Evolutionary conservation across 2,113 vertebrate species (phyloP), one percentile per base, ranked within the genome.

Genomic region (Trematocara variabile): DNA sequence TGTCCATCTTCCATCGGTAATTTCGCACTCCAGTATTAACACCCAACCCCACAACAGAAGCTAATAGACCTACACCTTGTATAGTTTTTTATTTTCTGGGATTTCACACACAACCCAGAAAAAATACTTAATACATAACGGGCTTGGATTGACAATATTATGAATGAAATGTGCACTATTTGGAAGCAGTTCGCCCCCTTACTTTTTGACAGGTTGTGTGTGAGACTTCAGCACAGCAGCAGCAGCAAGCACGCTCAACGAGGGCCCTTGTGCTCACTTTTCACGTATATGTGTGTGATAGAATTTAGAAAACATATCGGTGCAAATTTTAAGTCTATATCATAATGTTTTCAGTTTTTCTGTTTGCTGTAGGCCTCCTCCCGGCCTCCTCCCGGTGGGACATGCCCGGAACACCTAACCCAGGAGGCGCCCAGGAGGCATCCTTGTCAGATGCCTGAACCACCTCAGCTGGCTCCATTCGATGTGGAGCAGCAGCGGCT

Each of bases 251-350:
- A 55, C 2, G 53, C 6, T 55, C 22, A 55, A 25, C 0, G 11
- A 25, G 11, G 0, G 22, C 0, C 53, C 11, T 13, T 18, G 2
- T 4, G 3, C 50, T 52, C 22, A 25, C 53, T 13, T 55, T 55
- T 55, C 53, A 28, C 11, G 0, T 55, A 28, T 55, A 55, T 7
- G 53, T 55, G 53, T 55, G 53, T 14, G 22, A 28, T 13, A 55
- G 53, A 55, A 0, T 28, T 55, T 55, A 55, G 22, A 55, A 55
- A 55, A 55, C 53, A 55, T 22, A 55, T 55, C 0, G 22, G 53
- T 13, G 22, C 11, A 55, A 55, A 25, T 55, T 28, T 13, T 28
- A 55, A 13, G 53, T 55, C 11, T 55, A 55, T 55, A 55, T 55
- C 12, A 28, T 55, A 28, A 28, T 28, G 6, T 55, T 25, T 55